Evolutionary conservation across 2,113 vertebrate species (phyloP), one percentile per base, ranked within the genome.

Genomic region (Pungitius pungitius): DNA sequence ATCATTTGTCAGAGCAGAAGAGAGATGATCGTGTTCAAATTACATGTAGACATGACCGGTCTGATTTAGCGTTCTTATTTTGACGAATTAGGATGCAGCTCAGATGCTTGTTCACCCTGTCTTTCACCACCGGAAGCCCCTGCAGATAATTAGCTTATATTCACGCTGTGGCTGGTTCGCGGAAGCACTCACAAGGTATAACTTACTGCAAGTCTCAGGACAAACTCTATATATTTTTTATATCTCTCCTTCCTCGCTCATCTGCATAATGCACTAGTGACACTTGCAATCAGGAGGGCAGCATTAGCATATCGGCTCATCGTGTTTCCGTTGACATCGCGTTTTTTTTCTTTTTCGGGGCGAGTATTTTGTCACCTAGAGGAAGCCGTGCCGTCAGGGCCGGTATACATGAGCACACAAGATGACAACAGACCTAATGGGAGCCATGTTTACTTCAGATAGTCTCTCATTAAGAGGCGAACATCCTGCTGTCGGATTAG

Each of bases 211-310:
- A 79, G 82, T 81, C 56, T 70, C 30, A 17, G 55, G 43, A 1
- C 57, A n/a, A n/a, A n/a, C n/a, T n/a, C 77, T 27, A 75, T 75
- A 82, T 52, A 59, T 69, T 27, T 56, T 67, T 27, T 35, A 35
- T 35, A 35, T 84, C 63, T 52, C n/a, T 45, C 22, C 42, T 77
- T 83, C 60, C 61, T 12, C 0, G 3, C 79, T 87, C 66, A 78
- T 91, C 81, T 87, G 67, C 81, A 88, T 91, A 87, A 92, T 87
- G 76, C 85, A 67, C 75, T 47, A n/a, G 37, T 84, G 86, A 80
- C 89, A 85, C 69, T 81, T 47, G 65, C 81, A 85, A 88, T 88
- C 85, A 90, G 70, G 74, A 63, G 39, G 62, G 77, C 52, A 15
- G 20, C 64, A 88, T 91, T 91, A 89, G 85, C 87, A 89, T 73